Evolutionary conservation across 2,113 vertebrate species (phyloP), one percentile per base, ranked within the genome.

Genomic region (Ursus arctos): DNA sequence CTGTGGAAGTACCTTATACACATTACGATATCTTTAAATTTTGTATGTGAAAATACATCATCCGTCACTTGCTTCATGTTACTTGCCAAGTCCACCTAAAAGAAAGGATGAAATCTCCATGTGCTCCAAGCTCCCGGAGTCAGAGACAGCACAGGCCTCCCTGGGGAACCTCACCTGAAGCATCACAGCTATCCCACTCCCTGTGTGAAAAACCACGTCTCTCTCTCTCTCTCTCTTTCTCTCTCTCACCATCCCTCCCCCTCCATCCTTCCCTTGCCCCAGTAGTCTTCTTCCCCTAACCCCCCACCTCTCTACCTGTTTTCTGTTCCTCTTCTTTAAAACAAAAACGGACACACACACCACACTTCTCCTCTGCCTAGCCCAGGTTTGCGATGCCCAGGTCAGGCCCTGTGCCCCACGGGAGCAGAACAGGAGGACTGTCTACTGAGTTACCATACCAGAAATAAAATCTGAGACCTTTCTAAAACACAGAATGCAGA

Each of bases 391-490:
- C 10, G 5, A 86, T 0, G 53, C 69, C 72, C 53, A n/a, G 77
- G 43, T 3, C 51, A 83, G 22, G 22, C 36, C 19, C 8, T 36
- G 7, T 2, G 2, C 24, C 10, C 72, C 86, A 91, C 49, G 33
- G 11, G 40, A 91, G 59, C 21, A 36, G 19, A 43, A 13, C 21
- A 53, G 21, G 4, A 53, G 12, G 43, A 26, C 47, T 24, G 49
- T 53, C 40, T 51, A 69, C 0, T 19, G 51, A 92, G 49, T 92
- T 81, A 69, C 40, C 22, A 33, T 21, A 90, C 61, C 69, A 94
- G 19, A 94, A 96, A 91, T 65, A 72, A 95, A 87, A 96, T 57
- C 43, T 43, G 40, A 88, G 57, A 97, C 18, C 77, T 3, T 26
- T 80, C 67, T 65, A 71, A 79, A 90, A 65, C 80, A 79, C 3